phyloP scores from a whole-genome alignment of 2,888 invertebrate species.

The Stenotaenia linearis region DNA sequence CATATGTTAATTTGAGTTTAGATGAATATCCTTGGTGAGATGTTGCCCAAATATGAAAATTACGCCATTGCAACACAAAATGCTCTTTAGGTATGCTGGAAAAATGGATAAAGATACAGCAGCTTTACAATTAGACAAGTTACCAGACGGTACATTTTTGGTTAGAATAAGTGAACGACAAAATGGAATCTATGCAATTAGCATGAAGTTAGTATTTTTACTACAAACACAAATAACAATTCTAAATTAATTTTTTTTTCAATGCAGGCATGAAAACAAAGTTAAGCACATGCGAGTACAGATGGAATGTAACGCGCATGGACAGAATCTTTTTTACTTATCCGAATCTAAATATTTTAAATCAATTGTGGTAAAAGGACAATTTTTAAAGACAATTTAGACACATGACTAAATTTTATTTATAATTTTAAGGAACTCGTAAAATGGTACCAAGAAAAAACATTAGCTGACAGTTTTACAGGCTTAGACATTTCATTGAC shows the following conservation, averaged over 20 bases:
- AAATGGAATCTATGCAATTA: conserved; percentile 41
- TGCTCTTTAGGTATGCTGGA: conserved; percentile 39
- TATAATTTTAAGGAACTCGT: conserved; percentile 68
- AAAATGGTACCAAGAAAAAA: conserved; percentile 84
- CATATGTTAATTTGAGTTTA: conserved; percentile 36
- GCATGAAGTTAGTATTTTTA: conserved; percentile 40
- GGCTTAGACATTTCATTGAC: conserved; percentile 49
- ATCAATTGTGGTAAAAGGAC: conserved; percentile 68
- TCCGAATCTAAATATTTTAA: conserved; percentile 87
- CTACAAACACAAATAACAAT: no score
- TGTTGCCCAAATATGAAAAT: not conserved
- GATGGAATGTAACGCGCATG: conserved; percentile 53
- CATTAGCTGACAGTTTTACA: conserved; percentile 82
- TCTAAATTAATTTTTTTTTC: not conserved
- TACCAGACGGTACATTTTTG: conserved; percentile 41
- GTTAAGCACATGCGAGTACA: conserved; percentile 89
- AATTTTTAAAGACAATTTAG: not conserved
- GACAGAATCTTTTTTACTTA: conserved; percentile 68
- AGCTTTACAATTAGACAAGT: conserved; percentile 38
- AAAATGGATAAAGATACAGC: conserved; percentile 41
- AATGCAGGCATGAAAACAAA: conserved; percentile 43
- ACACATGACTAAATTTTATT: no score
- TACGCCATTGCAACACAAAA: not conserved
- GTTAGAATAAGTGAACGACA: conserved; percentile 42
- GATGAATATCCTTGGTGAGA: conserved; percentile 40